phyloP scores from a whole-genome alignment of 1,140 invertebrate genomes.

The Meloidogyne hapla region DNA sequence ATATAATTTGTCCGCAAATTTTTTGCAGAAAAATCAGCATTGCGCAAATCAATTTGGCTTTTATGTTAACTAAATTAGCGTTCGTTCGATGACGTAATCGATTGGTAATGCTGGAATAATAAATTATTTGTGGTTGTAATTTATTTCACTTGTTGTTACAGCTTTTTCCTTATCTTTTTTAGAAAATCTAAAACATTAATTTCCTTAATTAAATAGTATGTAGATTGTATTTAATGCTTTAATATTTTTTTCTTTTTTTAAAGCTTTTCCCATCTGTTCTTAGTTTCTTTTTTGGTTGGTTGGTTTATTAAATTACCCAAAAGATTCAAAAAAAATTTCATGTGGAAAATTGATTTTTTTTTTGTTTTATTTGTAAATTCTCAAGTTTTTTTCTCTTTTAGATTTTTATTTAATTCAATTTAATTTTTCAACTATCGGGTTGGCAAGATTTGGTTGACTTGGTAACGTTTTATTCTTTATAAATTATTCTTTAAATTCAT shows the following conservation, averaged over 20 bases:
- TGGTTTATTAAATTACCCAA: background rate
- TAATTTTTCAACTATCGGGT: background rate
- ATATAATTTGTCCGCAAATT: background rate
- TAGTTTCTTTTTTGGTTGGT: background rate
- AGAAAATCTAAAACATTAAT: too few species aligned
- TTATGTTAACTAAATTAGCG: too few species aligned
- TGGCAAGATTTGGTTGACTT: background rate
- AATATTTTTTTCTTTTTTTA: background rate
- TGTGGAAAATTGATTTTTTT: background rate
- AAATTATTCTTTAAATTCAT: background rate
- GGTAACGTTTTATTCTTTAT: background rate
- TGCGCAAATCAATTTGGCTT: too few species aligned
- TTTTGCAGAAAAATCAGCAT: background rate
- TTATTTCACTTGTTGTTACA: too few species aligned
- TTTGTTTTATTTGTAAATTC: background rate
- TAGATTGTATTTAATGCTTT: too few species aligned
- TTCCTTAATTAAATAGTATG: too few species aligned
- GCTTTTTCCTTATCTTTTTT: too few species aligned
- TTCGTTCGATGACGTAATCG: too few species aligned
- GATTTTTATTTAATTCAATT: background rate
- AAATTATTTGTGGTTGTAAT: too few species aligned
- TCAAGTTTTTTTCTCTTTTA: background rate
- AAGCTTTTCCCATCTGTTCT: background rate
- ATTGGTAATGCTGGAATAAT: too few species aligned
- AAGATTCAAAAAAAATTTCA: background rate